Evolutionary conservation across 2,113 vertebrate genomes (phyloP).

Genomic region (Epinephelus fuscoguttatus): DNA sequence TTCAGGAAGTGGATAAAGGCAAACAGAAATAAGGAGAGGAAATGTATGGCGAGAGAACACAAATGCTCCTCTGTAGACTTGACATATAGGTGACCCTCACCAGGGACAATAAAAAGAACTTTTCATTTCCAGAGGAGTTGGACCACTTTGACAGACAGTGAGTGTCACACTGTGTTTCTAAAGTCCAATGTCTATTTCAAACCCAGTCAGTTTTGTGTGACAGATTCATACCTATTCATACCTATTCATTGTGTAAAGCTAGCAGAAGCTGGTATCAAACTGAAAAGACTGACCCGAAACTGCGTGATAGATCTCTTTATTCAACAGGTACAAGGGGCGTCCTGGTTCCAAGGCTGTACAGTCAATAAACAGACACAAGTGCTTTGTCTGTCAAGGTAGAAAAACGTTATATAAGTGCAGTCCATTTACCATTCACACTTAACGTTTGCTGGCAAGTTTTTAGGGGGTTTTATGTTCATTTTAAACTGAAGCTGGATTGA

Average conservation of each 20-base stretch:
- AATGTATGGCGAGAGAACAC: not conserved
- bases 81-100: slow-evolving; percentile 10
- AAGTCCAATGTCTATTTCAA: not conserved
- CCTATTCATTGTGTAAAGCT: not conserved
- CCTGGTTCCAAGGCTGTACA: not conserved
- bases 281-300: not conserved
- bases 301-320: not conserved
- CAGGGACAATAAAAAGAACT: not conserved
- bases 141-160: not conserved
- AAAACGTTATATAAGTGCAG: not conserved
- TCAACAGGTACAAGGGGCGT: not conserved
- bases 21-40: not conserved
- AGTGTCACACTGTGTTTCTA: not conserved
- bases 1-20: not conserved
- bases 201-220: not conserved
- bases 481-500: not conserved
- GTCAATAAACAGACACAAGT: not conserved
- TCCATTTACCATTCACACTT: not conserved
- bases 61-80: slow-evolving; percentile 3
- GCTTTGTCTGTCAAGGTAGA: not conserved
- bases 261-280: not conserved
- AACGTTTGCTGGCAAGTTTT: not conserved
- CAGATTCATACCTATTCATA: not conserved
- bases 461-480: not conserved
- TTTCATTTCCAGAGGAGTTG: slow-evolving; percentile 6